phyloP scores from a whole-genome alignment of 1,140 invertebrate species.

The Bombus waltoni region DNA sequence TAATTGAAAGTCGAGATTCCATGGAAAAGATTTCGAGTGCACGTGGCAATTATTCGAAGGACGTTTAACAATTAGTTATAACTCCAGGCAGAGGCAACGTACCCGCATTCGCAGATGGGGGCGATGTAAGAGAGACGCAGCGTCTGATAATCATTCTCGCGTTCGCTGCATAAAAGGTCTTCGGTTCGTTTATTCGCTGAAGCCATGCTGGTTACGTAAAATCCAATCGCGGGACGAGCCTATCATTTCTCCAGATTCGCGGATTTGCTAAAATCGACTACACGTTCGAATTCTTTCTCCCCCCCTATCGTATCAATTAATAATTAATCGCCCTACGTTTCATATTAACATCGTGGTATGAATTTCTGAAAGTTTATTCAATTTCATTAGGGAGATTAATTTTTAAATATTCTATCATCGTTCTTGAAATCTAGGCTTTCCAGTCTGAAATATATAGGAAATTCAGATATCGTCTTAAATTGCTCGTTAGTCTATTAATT shows the following conservation, averaged over 20 bases:
- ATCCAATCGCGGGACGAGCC: conserved; percentile 2
- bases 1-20: conserved; percentile 42
- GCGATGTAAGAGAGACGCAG: conserved; percentile 52
- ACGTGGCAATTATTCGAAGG: conserved; percentile 67
- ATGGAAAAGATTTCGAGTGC: conserved; percentile 39
- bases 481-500: too few species aligned
- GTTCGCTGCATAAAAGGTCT: conserved; percentile 44
- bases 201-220: conserved; percentile 33
- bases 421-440: too few species aligned
- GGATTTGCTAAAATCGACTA: background rate
- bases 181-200: conserved; percentile 40
- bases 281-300: background rate
- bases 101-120: conserved; percentile 68
- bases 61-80: conserved; percentile 77
- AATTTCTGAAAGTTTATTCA: background rate
- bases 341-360: background rate
- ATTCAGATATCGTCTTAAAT: too few species aligned
- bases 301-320: background rate
- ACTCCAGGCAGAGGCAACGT: conserved; percentile 71
- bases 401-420: too few species aligned
- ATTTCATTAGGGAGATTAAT: background rate
- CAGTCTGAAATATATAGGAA: too few species aligned
- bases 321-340: background rate
- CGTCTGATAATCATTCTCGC: conserved; percentile 47
- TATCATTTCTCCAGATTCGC: background rate